Conservation (phyloP, 2,888 invertebrate species). For the Mythimna albipuncta region DNA sequence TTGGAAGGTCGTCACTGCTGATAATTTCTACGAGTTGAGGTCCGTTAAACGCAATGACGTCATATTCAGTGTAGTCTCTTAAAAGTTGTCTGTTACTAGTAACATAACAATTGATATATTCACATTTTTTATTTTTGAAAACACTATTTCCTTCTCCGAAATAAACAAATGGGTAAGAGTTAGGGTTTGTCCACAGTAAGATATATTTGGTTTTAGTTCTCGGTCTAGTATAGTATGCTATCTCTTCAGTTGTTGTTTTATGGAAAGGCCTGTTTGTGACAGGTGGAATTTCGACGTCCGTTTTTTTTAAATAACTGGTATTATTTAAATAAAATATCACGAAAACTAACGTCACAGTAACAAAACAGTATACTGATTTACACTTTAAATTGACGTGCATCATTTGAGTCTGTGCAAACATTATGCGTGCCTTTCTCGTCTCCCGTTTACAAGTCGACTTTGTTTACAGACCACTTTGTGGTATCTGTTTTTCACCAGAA, state of each 20-base stretch:
- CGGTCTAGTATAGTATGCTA: constrained; percentile 4
- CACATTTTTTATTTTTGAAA: constrained; percentile 75
- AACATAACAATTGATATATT: constrained; percentile 79
- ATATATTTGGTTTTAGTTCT: constrained; percentile 72
- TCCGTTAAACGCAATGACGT: constrained; percentile 78
- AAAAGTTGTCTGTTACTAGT: constrained; percentile 73
- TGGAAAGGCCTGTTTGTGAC: constrained; percentile 11
- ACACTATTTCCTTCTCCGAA: constrained; percentile 74
- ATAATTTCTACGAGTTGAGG: constrained; percentile 69
- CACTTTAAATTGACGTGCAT: constrained; percentile 39
- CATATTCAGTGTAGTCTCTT: constrained; percentile 73
- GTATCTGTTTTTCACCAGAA: constrained; percentile 36
- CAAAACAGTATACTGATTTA: constrained; percentile 46
- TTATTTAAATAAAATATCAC: constrained; percentile 53
- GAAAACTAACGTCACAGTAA: constrained; percentile 40
- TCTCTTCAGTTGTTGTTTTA: constrained; percentile 19
- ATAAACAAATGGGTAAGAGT: constrained; percentile 73
- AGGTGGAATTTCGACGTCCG: constrained; percentile 11
- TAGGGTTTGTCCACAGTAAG: constrained; percentile 78
- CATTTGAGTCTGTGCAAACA: constrained; percentile 15
- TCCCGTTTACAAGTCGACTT: constrained; percentile 11
- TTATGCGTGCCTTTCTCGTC: constrained; percentile 2
- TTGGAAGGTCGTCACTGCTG: constrained; percentile 68
- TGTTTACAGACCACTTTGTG: constrained; percentile 40
- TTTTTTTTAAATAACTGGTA: constrained; percentile 40